These are phyloP conservation scores for Malacoctenus gilli DNA, from an alignment of 2,797 vertebrate species.

Conservation along the genomic window DNA sequence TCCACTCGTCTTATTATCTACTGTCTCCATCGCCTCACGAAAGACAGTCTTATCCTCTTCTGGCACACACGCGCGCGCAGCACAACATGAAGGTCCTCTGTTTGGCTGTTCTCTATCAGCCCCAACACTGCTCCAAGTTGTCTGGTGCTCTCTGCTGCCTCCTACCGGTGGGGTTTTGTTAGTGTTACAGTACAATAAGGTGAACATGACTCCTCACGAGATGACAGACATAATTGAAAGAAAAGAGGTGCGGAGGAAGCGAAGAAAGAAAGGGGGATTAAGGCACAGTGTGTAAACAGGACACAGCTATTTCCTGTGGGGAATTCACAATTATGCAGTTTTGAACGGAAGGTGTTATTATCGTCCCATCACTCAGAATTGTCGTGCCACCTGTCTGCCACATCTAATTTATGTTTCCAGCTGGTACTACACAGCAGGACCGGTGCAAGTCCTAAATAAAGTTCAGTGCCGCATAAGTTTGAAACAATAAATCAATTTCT, in stretches of 20 bases:
- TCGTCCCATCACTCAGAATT: neutral
- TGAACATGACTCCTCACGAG: no score
- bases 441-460: no score
- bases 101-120: slow-evolving; percentile 11
- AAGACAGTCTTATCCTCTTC: neutral
- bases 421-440: neutral
- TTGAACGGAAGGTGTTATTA: neutral
- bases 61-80: neutral
- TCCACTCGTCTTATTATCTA: slow-evolving; percentile 12
- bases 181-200: slow-evolving; percentile 24
- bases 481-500: no score
- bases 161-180: slow-evolving; percentile 53
- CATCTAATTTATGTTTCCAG: slow-evolving; percentile 7
- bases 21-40: slow-evolving; percentile 6
- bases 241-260: neutral
- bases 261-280: neutral
- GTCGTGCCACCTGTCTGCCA: neutral
- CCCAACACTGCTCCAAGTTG: neutral
- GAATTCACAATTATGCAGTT: slow-evolving; percentile 12
- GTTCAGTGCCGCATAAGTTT: no score
- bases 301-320: slow-evolving; percentile 14
- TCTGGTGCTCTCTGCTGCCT: slow-evolving; percentile 48
- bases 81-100: neutral
- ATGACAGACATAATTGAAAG: no score
- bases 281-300: slow-evolving; percentile 16